Evolutionary conservation across 2,888 invertebrate species (phyloP), one percentile per base, ranked within the genome.

Genomic region (Tachina grossa): DNA sequence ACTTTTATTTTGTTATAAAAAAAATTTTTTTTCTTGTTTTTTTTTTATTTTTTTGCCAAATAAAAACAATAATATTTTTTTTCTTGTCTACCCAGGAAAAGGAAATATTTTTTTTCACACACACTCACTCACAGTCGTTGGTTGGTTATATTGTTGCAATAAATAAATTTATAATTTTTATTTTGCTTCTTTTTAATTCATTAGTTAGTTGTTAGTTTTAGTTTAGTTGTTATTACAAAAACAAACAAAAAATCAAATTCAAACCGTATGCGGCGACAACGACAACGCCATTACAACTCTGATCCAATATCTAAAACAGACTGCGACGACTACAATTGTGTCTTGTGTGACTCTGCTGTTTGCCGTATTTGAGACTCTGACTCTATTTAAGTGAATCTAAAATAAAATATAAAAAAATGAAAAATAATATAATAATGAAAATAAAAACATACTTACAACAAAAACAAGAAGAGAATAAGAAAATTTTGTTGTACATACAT

Each of bases 231-330:
- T 49, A 69, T n/a, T 4, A 57, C 9, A 51, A 71, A 51, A 71
- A 31, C 5, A 31, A 55, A 13, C 8, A 43, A 49, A 68, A 66
- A 59, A 78, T 49, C n/a, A 45, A 76, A 43, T 53, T 65, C 41
- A 57, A 69, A 53, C 16, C 53, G 61, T 71, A 71, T 53, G 69
- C 61, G 77, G 71, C 79, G 79, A 68, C 49, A 71, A 81, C 74
- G 74, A 69, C 53, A 66, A 83, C 69, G 76, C 83, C 86, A 69
- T 31, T 72, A 78, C 85, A 79, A 79, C 83, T 85, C 83, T 85
- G 85, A 85, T 85, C 79, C 83, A 83, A 85, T 83, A 85, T 76
- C 85, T 71, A 85, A 80, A 85, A 85, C 85, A 82, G 81, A 85
- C 85, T 85, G 85, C 82, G 85, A 79, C 59, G 82, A 81, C 82